Base-by-base conservation (phyloP, 2,113 vertebrate species). In the Boulengeromyrus knoepffleri region DNA sequence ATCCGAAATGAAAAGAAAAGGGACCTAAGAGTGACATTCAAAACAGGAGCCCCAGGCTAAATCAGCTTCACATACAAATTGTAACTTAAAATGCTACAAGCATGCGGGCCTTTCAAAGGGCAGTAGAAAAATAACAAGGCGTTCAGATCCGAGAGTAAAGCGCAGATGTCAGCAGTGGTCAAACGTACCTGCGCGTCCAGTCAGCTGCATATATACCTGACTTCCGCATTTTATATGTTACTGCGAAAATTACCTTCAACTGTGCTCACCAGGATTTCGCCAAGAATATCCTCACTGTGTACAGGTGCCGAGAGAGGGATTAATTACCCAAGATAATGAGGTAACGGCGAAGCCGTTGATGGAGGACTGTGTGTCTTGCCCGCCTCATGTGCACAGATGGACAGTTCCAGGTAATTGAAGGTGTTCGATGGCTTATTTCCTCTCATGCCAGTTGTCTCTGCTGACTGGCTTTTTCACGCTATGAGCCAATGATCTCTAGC, bases 401-500 rank as follows among this genome's bases (percentile, higher is more conserved):
- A 85, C 27, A 53, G 85, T 53, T 53, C 27, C 85, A 87, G 50
- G 66, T 80, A 50, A 24, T 85, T 53, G 49, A 13, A n/a, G 88
- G 49, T 53, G 13, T 62, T 47, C 52, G 5, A 17, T 19, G 52
- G 39, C 10, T 58, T 46, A 13, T 52, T 52, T 50, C 42, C 36
- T 27, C 50, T 52, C 88, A 42, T 15, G 24, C 39, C 80, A 58
- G 39, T 89, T 39, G 42, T 39, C 52, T 89, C 50, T 47, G 52
- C 80, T 62, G 12, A 56, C 88, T 83, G 89, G 31, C 31, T 85
- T 85, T 56, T 36, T 49, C 53, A 66, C n/a, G 52, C 53, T 58
- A 46, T 56, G 52, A 89, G 89, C 74, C 89, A 19, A 62, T 47
- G 80, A 58, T 77, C 80, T 85, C 56, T 31, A 85, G 89, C 56